Evolutionary conservation across 2,797 vertebrate genomes (phyloP).

Genomic region (Petrocephalus schoutedeni): DNA sequence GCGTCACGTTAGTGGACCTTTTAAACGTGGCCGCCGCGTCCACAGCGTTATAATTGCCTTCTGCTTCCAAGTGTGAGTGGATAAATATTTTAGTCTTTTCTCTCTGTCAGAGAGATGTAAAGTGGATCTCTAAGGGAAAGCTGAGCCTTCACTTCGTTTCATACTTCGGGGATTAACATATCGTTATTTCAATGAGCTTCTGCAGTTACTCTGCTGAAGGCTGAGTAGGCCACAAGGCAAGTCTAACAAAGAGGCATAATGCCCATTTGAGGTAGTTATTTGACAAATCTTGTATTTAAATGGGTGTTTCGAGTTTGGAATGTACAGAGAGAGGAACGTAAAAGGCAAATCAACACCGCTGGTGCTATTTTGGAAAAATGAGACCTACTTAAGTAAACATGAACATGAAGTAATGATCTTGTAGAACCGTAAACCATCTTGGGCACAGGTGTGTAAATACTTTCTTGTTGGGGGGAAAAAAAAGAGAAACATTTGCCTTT

Average conservation of each 20-base stretch:
- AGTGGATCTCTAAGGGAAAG: conserved; percentile 12
- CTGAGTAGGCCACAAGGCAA: background rate
- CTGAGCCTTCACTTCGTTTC: background rate
- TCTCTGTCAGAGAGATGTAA: conserved; percentile 15
- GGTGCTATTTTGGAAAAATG: conserved; percentile 1
- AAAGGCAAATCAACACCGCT: background rate
- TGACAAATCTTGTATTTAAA: background rate
- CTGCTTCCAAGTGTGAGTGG: background rate
- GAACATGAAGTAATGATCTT: background rate
- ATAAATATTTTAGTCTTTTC: conserved; percentile 23
- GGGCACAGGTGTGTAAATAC: conserved; percentile 35
- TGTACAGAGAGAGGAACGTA: background rate
- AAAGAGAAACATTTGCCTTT: conserved; percentile 15
- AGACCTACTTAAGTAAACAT: conserved; percentile 13
- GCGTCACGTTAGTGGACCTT: background rate
- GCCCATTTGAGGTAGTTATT: background rate
- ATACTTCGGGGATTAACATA: background rate
- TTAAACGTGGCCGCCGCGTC: background rate
- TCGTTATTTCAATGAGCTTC: background rate
- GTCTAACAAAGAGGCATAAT: background rate
- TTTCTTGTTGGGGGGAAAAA: conserved; percentile 26
- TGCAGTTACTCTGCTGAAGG: background rate
- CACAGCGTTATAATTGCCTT: conserved; percentile 9
- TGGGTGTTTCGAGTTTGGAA: background rate
- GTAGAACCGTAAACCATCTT: conserved; percentile 1